Evolutionary conservation across 1,140 invertebrate species (phyloP).

Genomic region (Ceratosolen solmsi): DNA sequence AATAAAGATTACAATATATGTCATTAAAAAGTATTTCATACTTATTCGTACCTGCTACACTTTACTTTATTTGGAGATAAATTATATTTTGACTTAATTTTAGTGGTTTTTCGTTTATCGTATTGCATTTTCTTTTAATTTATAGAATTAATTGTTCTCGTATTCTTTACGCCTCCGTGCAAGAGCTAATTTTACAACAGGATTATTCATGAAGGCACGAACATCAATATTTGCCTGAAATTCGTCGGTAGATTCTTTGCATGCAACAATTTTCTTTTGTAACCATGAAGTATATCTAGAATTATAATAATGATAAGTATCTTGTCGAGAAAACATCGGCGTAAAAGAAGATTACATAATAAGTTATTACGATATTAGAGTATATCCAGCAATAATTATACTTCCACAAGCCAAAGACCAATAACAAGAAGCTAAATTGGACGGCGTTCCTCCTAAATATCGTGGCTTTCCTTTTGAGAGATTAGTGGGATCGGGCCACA

Average conservation of each 20-base stretch:
- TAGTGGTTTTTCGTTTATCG: too few relatives aligned
- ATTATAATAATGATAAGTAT: neutral
- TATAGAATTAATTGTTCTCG: too few relatives aligned
- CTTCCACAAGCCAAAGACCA: neutral
- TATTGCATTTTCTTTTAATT: too few relatives aligned
- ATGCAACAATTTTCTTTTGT: neutral
- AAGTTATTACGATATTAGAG: conserved; percentile 5
- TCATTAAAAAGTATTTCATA: too few relatives aligned
- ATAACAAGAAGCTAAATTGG: neutral
- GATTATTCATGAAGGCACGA: neutral
- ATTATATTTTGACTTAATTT: too few relatives aligned
- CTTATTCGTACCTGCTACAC: too few relatives aligned
- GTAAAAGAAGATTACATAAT: neutral
- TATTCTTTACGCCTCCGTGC: too few relatives aligned
- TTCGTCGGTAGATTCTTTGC: neutral
- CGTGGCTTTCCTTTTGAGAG: conserved; percentile 49
- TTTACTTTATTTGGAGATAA: too few relatives aligned
- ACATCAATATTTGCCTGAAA: neutral
- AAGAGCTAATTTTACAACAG: neutral
- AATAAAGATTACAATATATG: too few relatives aligned
- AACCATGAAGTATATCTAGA: conserved; percentile 3
- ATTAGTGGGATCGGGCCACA: conserved; percentile 54
- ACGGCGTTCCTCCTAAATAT: conserved; percentile 52
- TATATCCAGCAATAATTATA: neutral
- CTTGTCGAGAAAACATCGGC: neutral